Evolutionary conservation across 2,888 invertebrate genomes (phyloP).

Genomic region (Chrysolina haemoptera): DNA sequence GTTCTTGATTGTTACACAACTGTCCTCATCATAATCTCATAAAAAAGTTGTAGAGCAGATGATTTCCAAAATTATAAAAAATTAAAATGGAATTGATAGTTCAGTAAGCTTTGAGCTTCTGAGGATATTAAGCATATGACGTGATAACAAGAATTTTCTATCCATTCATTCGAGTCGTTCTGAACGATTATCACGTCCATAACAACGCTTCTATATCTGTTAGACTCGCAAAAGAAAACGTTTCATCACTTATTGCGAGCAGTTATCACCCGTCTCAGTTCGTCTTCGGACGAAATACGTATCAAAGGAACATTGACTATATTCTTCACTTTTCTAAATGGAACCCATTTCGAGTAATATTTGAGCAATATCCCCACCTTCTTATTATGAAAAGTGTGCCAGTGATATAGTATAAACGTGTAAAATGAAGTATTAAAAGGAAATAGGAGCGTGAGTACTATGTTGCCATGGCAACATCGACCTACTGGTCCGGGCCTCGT

Average conservation of each 20-base stretch:
- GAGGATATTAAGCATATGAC: no score
- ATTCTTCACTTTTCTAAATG: constrained; percentile 1
- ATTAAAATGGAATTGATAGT: no score
- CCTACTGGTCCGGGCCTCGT: constrained; percentile 55
- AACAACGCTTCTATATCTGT: neutral
- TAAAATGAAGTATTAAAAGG: constrained; percentile 62
- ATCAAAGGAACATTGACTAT: neutral
- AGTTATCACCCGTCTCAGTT: neutral
- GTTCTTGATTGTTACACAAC: no score
- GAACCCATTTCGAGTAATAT: neutral
- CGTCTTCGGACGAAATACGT: neutral
- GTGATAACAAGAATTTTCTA: neutral
- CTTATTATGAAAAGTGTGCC: constrained; percentile 47
- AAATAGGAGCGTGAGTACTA: constrained; percentile 63
- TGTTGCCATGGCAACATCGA: constrained; percentile 63
- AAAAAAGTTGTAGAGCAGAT: no score
- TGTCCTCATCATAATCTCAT: no score
- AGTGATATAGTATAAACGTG: constrained; percentile 52
- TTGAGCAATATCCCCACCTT: constrained; percentile 8
- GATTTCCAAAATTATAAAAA: no score
- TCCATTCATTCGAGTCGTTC: neutral
- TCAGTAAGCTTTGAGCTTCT: no score
- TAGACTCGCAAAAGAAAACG: neutral
- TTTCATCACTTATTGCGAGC: neutral
- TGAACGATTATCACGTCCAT: neutral